These are phyloP conservation scores for Gymnoscopelus braueri DNA, from an alignment of 2,797 vertebrate species.

Conservation along the genomic window DNA sequence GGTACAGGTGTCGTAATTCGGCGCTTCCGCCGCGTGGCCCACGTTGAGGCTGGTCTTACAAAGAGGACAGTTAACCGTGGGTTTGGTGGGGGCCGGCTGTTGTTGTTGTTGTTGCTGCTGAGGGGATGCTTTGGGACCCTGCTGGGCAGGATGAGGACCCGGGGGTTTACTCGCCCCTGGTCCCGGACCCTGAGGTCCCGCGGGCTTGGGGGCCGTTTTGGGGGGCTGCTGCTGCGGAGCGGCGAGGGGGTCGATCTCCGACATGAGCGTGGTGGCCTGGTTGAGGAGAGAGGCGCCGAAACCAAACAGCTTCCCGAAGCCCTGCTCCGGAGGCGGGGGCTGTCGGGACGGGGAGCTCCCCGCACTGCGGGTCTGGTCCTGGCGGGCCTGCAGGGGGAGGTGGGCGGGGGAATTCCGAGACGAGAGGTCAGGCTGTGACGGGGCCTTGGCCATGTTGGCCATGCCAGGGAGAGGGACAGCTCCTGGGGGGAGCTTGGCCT, in stretches of 20 bases:
- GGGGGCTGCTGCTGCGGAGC: constrained; percentile 85
- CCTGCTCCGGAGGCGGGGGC: constrained; percentile 88
- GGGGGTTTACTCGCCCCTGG: constrained; percentile 78
- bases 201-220: constrained; percentile 88
- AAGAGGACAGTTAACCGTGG: constrained; percentile 92
- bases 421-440: constrained; percentile 84
- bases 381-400: constrained; percentile 75
- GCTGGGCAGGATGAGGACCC: constrained; percentile 67
- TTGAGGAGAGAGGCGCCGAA: constrained; percentile 96
- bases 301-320: constrained; percentile 96
- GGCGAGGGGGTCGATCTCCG: constrained; percentile 79
- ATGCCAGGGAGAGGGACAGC: constrained; percentile 81
- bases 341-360: constrained; percentile 88
- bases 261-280: constrained; percentile 96
- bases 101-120: constrained; percentile 47
- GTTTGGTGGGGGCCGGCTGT: constrained; percentile 75
- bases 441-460: constrained; percentile 86
- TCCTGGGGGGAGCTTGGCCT: constrained; percentile 75
- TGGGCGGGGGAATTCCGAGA: constrained; percentile 84
- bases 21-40: constrained; percentile 82
- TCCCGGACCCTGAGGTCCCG: constrained; percentile 80
- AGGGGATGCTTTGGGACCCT: constrained; percentile 61
- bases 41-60: constrained; percentile 95
- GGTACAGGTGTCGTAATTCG: constrained; percentile 97
- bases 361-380: constrained; percentile 85